These are phyloP conservation scores for Sinodicranocentrus sp. DNA, from an alignment of 2,888 invertebrate species.

Conservation along the genomic window DNA sequence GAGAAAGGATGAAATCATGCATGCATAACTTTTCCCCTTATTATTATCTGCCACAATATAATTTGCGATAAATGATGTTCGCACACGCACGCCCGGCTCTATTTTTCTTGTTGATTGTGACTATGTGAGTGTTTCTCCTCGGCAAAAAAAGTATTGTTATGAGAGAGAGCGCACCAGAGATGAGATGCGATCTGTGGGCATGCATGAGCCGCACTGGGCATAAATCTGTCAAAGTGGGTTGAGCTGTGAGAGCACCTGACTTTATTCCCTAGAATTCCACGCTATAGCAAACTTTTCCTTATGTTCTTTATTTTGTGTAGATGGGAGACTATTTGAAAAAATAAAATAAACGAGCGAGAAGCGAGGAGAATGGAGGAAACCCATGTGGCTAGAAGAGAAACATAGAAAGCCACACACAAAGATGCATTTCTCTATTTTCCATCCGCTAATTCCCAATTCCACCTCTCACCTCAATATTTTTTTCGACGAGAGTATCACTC, in stretches of 20 bases:
- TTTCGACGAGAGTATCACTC: too few relatives aligned
- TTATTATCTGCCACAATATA: constrained; percentile 7
- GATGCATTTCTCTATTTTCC: too few relatives aligned
- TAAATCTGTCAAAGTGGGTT: constrained; percentile 39
- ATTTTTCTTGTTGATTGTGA: neutral
- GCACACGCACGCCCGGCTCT: constrained; percentile 29
- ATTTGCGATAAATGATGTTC: constrained; percentile 50
- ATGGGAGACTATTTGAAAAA: too few relatives aligned
- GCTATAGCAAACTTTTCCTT: too few relatives aligned
- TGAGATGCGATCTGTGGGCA: constrained; percentile 21
- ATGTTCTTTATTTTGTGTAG: too few relatives aligned
- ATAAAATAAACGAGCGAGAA: too few relatives aligned
- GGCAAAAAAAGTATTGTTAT: neutral
- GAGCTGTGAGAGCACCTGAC: constrained; percentile 40
- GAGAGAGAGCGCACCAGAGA: neutral
- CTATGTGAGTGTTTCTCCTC: constrained; percentile 9
- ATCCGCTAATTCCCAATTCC: too few relatives aligned
- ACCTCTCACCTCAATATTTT: too few relatives aligned
- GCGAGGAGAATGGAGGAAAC: too few relatives aligned
- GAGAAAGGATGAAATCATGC: constrained; percentile 8
- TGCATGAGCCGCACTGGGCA: constrained; percentile 33
- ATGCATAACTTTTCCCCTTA: neutral
- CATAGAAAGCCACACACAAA: too few relatives aligned
- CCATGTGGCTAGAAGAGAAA: too few relatives aligned
- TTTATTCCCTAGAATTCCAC: neutral